Conservation (phyloP, 2,113 vertebrate genomes). For the Limnothrissa miodon region DNA sequence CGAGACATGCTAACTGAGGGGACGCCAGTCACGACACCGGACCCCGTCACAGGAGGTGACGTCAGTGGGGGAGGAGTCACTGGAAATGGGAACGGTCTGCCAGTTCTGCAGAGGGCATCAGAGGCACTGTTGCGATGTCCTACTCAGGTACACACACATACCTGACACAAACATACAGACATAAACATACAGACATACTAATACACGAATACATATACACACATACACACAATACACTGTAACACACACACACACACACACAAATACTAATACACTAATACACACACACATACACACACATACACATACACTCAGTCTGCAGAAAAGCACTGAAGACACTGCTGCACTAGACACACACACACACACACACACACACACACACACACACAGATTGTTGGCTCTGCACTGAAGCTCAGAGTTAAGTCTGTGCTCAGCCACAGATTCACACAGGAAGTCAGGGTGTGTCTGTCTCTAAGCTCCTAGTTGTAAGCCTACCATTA, state of each 20-base stretch:
- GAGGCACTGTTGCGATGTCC: slow-evolving; percentile 81
- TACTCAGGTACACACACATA: slow-evolving; percentile 73
- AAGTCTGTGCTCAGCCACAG: neutral
- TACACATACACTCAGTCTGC: neutral
- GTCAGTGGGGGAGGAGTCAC: slow-evolving; percentile 29
- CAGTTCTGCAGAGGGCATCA: slow-evolving; percentile 73
- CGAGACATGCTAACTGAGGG: slow-evolving; percentile 82
- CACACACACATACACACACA: neutral
- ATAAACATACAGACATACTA: neutral
- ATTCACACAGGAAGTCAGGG: slow-evolving; percentile 6
- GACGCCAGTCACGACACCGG: neutral
- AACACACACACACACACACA: neutral
- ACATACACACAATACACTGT: neutral
- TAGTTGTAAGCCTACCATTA: no score
- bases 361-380: neutral
- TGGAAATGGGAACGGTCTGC: slow-evolving; percentile 50
- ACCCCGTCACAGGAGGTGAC: slow-evolving; percentile 37
- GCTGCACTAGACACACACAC: neutral
- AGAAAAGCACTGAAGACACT: no score
- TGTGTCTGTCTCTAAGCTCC: no score
- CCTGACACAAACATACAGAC: neutral
- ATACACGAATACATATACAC: neutral
- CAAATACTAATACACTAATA: neutral
- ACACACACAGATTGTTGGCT: neutral
- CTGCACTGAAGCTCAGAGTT: neutral